These are phyloP conservation scores for Pinna nobilis DNA, from an alignment of 1,140 invertebrate genomes.

Conservation along the genomic window DNA sequence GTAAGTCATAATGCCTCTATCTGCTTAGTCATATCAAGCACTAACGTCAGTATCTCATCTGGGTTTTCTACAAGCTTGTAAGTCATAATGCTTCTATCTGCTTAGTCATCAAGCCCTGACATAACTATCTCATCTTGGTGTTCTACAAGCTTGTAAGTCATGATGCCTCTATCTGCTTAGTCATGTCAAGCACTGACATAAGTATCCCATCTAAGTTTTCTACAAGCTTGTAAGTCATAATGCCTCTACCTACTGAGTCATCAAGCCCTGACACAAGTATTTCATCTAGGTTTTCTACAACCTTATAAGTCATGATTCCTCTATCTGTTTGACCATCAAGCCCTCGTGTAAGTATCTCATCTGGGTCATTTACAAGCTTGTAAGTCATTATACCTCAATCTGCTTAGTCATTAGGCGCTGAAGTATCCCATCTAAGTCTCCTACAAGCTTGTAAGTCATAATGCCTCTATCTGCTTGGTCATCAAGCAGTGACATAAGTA, in stretches of 20 bases:
- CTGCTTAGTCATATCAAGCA: too few species aligned
- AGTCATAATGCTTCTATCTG: slow-evolving; percentile 48
- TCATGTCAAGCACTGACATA: too few species aligned
- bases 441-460: slow-evolving; percentile 1
- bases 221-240: too few species aligned
- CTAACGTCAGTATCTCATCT: too few species aligned
- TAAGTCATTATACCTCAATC: slow-evolving; percentile 40
- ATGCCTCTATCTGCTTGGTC: slow-evolving; percentile 47
- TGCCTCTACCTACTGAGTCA: slow-evolving; percentile 50
- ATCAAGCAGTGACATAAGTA: slow-evolving; percentile 57
- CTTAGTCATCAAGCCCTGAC: slow-evolving; percentile 52
- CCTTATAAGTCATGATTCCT: neutral
- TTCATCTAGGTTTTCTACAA: neutral
- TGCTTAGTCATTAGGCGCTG: slow-evolving; percentile 53
- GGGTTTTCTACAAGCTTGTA: too few species aligned
- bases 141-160: neutral
- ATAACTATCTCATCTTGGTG: slow-evolving; percentile 36
- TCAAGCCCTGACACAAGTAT: slow-evolving; percentile 54
- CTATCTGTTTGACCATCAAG: too few species aligned
- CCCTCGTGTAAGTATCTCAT: too few species aligned
- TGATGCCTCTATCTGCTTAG: too few species aligned
- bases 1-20: neutral
- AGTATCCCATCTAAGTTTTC: too few species aligned
- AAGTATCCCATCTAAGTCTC: slow-evolving; percentile 19
- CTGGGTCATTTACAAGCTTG: too few species aligned